phyloP scores from a whole-genome alignment of 2,113 vertebrate genomes.

The Hippocampus barbouri region DNA sequence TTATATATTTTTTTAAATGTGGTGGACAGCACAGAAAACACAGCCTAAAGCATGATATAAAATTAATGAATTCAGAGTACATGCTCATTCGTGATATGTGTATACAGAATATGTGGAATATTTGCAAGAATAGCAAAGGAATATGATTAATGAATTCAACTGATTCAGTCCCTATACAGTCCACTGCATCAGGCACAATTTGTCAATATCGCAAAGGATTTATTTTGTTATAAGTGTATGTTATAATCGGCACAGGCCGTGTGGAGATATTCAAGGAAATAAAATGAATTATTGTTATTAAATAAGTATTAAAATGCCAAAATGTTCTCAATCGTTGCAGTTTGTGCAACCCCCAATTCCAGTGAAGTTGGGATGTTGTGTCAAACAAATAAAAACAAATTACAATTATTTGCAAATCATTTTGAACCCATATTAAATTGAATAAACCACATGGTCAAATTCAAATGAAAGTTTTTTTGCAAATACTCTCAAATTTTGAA shows the following conservation, averaged over 20 bases:
- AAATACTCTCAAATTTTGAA: too few species aligned
- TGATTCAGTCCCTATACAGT: neutral
- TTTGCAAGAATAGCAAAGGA: neutral
- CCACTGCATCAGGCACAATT: neutral
- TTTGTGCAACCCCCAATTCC: neutral
- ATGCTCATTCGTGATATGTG: neutral
- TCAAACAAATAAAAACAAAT: too few species aligned
- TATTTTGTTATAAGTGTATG: neutral
- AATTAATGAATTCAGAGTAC: neutral
- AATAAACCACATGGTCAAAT: too few species aligned
- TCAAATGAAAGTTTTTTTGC: too few species aligned
- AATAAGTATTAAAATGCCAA: neutral
- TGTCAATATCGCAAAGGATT: neutral
- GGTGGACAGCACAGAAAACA: neutral
- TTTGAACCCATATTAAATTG: too few species aligned
- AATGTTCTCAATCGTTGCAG: neutral
- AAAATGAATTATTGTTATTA: too few species aligned
- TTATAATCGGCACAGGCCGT: neutral
- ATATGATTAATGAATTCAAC: neutral
- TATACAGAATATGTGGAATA: neutral
- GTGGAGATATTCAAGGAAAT: neutral
- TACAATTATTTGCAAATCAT: too few species aligned
- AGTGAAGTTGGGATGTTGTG: too few species aligned
- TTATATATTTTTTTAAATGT: neutral
- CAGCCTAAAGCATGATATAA: neutral